These are phyloP conservation scores for Struthio camelus DNA, from an alignment of 2,113 vertebrate species.

Conservation along the genomic window DNA sequence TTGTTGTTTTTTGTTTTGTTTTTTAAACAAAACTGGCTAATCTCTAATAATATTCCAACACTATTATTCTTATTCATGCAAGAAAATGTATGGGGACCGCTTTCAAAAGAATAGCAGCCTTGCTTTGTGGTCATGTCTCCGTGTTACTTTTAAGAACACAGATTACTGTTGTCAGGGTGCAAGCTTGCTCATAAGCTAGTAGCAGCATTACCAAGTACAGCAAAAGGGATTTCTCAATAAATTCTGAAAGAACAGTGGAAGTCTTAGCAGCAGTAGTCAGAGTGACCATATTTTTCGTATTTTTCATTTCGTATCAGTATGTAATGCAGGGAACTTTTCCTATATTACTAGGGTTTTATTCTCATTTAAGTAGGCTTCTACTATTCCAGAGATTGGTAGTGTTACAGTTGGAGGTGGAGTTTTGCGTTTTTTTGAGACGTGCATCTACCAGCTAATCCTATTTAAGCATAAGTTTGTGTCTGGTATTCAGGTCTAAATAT, in stretches of 20 bases:
- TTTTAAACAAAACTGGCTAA: not conserved
- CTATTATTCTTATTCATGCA: not conserved
- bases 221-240: not conserved
- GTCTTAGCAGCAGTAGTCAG: not conserved
- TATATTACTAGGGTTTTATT: not conserved
- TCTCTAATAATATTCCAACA: not conserved
- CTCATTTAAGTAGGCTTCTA: slow-evolving; percentile 2
- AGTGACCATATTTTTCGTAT: not conserved
- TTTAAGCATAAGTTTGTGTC: not conserved
- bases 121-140: not conserved
- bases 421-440: not conserved
- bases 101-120: not conserved
- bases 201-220: slow-evolving; percentile 15
- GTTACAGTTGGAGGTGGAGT: slow-evolving; percentile 4
- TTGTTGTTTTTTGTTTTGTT: not conserved
- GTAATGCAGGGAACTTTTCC: not conserved
- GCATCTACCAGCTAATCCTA: not conserved
- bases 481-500: not conserved
- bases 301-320: not conserved
- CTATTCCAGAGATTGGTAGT: not conserved
- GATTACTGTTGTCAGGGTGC: not conserved
- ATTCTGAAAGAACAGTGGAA: slow-evolving; percentile 4
- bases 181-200: not conserved
- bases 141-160: not conserved
- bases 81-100: not conserved